Conservation (phyloP, 2,888 invertebrate genomes). For the Pteria penguin region DNA sequence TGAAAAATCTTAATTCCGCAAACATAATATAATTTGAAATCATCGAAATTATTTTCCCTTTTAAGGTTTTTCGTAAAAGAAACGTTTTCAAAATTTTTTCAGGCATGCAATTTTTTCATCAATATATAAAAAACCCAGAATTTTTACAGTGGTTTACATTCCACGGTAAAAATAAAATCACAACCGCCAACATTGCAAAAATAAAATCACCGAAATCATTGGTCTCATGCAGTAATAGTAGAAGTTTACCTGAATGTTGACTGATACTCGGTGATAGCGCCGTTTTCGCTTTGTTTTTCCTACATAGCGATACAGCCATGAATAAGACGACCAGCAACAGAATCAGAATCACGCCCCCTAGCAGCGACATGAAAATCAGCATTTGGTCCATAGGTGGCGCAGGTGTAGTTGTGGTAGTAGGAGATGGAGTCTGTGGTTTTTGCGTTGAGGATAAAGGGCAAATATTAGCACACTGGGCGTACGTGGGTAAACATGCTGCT, state of each 20-base stretch:
- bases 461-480: constrained; percentile 2
- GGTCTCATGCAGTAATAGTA: no score
- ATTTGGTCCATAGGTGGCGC: background rate
- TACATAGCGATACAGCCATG: constrained; percentile 36
- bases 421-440: background rate
- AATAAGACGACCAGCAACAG: constrained; percentile 46
- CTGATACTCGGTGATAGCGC: background rate
- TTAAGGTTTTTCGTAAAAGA: no score
- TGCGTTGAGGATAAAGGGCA: background rate
- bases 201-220: no score
- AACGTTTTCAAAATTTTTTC: no score
- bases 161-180: no score
- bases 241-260: constrained; percentile 16
- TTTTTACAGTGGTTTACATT: no score
- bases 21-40: no score
- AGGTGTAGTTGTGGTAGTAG: constrained; percentile 11
- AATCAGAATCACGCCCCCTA: constrained; percentile 47
- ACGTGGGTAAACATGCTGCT: constrained; percentile 8
- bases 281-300: constrained; percentile 31
- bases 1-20: no score
- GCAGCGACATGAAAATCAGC: constrained; percentile 39
- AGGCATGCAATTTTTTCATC: no score
- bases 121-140: no score
- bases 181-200: no score
- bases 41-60: no score